Base-by-base conservation (phyloP, 2,113 vertebrate species). In the Myrmecobius fasciatus region DNA sequence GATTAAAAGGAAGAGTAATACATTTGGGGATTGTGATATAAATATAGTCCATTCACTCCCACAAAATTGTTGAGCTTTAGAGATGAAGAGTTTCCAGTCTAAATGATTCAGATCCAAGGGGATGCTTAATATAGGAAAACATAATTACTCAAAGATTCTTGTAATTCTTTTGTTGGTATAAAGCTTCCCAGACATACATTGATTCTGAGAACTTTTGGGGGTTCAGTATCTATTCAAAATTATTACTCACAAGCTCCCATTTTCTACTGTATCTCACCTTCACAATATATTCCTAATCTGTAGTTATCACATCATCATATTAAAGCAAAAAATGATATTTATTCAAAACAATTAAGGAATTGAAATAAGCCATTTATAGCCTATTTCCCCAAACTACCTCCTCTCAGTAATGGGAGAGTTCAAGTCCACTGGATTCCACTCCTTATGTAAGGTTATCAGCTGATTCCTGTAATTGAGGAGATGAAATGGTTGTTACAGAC, bases 31-130 rank as follows among this genome's bases (percentile, higher is more conserved):
- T 43, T 43, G 20, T 83, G 67, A 43, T 83, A 24, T 24, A 83
- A 43, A 1, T 83, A 43, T 83, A n/a, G 17, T 8, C 6, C 17
- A n/a, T 20, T 83, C 36, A 43, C 17, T 75, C 17, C 1, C 20
- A 83, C 5, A 83, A 14, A 43, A 83, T 43, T 20, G 3, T 43
- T 83, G 67, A 8, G 20, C 43, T n/a, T 43, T n/a, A 43, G 90
- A 91, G 96, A 96, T 94, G 47, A 94, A 43, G 25, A 12, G 88
- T 96, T 96, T 95, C 3, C 51, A 67, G 4, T 91, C 9, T 49
- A 53, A 28, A 95, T 52, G 31, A 93, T 14, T 91, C 47, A 89
- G 25, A 49, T 90, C 26, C 31, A 52, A 92, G 20, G 47, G 49
- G 92, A 52, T 2, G 25, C 24, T 90, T 6, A 83, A 43, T 31